Percentiles rank a stretch among this genome's conserved stretches.
phyloP scores from a whole-genome alignment of 2,888 invertebrate genomes.

The Vanessa cardui region DNA sequence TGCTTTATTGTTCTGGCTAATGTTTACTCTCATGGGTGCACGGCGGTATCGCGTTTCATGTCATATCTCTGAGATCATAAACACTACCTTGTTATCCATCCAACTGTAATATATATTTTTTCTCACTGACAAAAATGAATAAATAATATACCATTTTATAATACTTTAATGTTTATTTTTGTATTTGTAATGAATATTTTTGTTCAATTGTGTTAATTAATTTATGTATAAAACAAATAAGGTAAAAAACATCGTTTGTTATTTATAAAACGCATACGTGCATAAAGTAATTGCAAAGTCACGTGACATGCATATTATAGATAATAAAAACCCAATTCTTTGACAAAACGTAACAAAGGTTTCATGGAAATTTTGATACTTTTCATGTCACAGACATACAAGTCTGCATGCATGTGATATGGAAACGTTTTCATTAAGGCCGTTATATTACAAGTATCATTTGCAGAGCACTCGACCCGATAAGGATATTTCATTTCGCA shows the following conservation, averaged over 20 bases:
- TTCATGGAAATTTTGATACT: background rate
- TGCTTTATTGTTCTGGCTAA: conserved; percentile 4
- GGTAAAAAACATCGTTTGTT: too few relatives aligned
- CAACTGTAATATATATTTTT: conserved; percentile 24
- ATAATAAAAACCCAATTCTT: background rate
- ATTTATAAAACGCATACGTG: too few relatives aligned
- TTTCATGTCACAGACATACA: background rate
- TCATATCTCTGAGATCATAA: conserved; percentile 49
- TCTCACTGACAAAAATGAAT: conserved; percentile 40
- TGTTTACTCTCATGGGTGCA: conserved; percentile 25
- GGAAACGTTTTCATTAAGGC: conserved; percentile 15
- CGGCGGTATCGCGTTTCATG: conserved; percentile 46
- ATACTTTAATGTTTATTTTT: background rate
- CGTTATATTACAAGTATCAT: conserved; percentile 28
- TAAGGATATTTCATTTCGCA: conserved; percentile 36
- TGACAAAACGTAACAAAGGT: background rate
- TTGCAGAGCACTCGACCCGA: conserved; percentile 30
- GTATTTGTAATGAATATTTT: background rate
- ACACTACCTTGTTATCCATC: conserved; percentile 32
- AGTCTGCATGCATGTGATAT: too few relatives aligned
- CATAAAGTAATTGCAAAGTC: too few relatives aligned
- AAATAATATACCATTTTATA: background rate
- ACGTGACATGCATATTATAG: too few relatives aligned
- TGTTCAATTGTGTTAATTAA: too few relatives aligned
- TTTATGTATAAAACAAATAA: too few relatives aligned